Base-by-base conservation (phyloP, 2,113 vertebrate species). In the Raphicerus campestris region DNA sequence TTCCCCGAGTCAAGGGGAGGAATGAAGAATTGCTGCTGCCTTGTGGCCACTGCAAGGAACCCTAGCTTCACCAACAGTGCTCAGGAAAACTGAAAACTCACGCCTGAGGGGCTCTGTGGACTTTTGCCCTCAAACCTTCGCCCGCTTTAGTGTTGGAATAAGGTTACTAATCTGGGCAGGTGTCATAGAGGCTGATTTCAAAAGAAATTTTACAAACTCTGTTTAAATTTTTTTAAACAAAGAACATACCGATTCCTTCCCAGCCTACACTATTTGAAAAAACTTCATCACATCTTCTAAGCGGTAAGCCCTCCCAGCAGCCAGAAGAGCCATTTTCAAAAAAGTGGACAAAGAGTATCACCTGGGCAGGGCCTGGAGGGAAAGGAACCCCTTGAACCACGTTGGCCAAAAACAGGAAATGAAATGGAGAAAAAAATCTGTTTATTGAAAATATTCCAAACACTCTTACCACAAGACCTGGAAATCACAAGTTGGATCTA, bases 371-470 rank as follows among this genome's bases (percentile, higher is more conserved):
- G 63, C 30, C 61, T n/a, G 61, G 61, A 63, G 61, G 61, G 15
- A 32, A 63, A 63, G 32, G 61, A 30, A 9, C 61, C 15, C 30
- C 61, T n/a, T 63, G 61, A 15, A 63, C 61, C 61, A 17, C 7
- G 0, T 0, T 63, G 61, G 61, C 30, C 61, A 2, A 9, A 63
- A 63, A n/a, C 1, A 0, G 61, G 32, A 63, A n/a, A 15, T 63
- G 15, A 32, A 63, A n/a, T 63, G 61, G 30, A 63, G 30, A n/a
- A 63, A n/a, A n/a, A n/a, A n/a, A n/a, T n/a, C n/a, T n/a, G 15
- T 32, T n/a, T 63, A 63, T n/a, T 63, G 61, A 35, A n/a, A 20
- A 35, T 35, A n/a, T 70, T 70, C n/a, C 16, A 70, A 70, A 70
- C 16, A n/a, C n/a, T 70, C 16, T 19, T 35, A 70, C n/a, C 16